phyloP scores from a whole-genome alignment of 2,113 vertebrate genomes.

The Oreocharis arfaki region DNA sequence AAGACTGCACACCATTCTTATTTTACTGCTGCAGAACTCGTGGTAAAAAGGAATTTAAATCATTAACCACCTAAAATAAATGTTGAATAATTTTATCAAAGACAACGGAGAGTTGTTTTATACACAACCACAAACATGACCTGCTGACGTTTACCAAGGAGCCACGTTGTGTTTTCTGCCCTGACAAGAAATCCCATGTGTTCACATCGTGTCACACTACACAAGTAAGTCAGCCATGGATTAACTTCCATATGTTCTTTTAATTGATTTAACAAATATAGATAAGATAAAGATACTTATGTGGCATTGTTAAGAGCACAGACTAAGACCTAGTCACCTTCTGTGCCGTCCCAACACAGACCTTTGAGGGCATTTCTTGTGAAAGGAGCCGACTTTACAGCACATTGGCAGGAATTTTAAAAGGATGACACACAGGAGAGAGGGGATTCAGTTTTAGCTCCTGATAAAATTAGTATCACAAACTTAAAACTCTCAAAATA shows the following conservation, averaged over 20 bases:
- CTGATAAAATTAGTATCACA: neutral
- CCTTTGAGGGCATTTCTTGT: neutral
- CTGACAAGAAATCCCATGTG: neutral
- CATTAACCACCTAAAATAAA: constrained; percentile 18
- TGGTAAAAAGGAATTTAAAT: neutral
- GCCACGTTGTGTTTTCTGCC: neutral
- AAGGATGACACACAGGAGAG: neutral
- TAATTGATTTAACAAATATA: constrained; percentile 27
- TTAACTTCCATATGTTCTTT: constrained; percentile 57
- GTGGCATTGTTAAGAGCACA: neutral
- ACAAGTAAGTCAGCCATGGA: constrained; percentile 48
- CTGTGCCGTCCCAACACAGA: neutral
- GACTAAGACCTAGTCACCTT: neutral
- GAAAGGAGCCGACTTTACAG: neutral
- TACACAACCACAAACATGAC: neutral
- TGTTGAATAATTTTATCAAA: neutral
- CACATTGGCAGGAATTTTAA: neutral
- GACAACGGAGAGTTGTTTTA: neutral
- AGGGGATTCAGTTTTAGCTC: neutral
- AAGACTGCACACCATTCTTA: neutral
- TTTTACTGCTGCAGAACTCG: neutral
- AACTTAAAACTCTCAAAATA: neutral
- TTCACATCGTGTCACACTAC: neutral
- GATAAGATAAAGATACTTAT: constrained; percentile 42
- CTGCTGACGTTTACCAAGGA: neutral